Evolutionary conservation across 2,888 invertebrate species (phyloP).

Genomic region (Bellardia bayeri): DNA sequence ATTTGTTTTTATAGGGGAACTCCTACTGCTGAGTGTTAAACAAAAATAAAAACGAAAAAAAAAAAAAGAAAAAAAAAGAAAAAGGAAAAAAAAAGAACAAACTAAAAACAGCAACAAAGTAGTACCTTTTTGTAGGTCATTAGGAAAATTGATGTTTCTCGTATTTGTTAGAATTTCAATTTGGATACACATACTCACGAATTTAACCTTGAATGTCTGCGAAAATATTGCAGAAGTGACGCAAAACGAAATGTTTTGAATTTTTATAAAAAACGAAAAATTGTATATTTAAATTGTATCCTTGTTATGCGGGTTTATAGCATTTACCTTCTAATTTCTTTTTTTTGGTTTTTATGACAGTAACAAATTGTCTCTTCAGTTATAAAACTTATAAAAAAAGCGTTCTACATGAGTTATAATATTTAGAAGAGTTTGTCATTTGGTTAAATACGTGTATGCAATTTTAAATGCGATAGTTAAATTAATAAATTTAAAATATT

Average conservation of each 20-base stretch:
- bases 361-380: neutral
- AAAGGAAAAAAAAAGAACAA: neutral
- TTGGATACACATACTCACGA: conserved; percentile 10
- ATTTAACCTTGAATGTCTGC: conserved; percentile 60
- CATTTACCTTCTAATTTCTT: neutral
- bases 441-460: no score
- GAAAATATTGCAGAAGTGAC: conserved; percentile 15
- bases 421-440: neutral
- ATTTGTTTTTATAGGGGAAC: conserved; percentile 55
- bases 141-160: conserved; percentile 63
- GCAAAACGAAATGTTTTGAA: neutral
- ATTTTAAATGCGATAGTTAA: no score
- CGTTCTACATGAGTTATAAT: neutral
- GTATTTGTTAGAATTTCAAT: conserved; percentile 48
- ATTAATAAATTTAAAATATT: no score
- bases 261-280: conserved; percentile 8
- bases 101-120: conserved; percentile 41
- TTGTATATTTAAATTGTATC: conserved; percentile 21
- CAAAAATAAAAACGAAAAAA: neutral
- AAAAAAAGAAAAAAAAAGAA: conserved; percentile 1
- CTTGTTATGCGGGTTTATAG: conserved; percentile 10
- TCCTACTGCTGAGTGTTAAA: conserved; percentile 42
- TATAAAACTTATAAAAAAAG: neutral
- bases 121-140: conserved; percentile 69
- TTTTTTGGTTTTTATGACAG: neutral